These are phyloP conservation scores for Pempheris klunzingeri DNA, from an alignment of 2,797 vertebrate genomes.

Conservation along the genomic window DNA sequence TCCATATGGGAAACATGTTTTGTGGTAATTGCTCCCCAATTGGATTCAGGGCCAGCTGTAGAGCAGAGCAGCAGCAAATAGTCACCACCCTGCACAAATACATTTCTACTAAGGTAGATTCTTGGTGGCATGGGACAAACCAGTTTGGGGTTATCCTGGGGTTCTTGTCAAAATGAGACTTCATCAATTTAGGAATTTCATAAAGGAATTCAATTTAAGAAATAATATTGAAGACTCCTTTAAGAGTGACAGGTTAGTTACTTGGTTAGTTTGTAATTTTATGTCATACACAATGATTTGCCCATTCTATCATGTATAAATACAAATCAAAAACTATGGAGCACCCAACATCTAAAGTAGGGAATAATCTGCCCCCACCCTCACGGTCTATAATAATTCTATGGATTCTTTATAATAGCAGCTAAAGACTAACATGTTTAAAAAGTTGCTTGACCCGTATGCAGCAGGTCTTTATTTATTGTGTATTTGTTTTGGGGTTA, in stretches of 20 bases:
- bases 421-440: too few relatives aligned
- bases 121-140: not conserved
- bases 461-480: too few relatives aligned
- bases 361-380: too few relatives aligned
- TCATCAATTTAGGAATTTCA: not conserved
- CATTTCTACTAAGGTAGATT: not conserved
- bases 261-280: too few relatives aligned
- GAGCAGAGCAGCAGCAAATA: constrained; percentile 6
- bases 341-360: too few relatives aligned
- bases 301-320: not conserved
- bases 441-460: too few relatives aligned
- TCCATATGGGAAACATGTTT: not conserved
- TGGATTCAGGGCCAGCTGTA: constrained; percentile 11
- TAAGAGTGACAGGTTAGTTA: not conserved
- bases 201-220: too few relatives aligned
- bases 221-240: not conserved
- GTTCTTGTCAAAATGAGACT: not conserved
- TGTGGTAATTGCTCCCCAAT: not conserved
- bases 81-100: constrained; percentile 7
- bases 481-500: too few relatives aligned
- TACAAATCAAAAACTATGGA: not conserved
- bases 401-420: too few relatives aligned
- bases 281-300: not conserved
- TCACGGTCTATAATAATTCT: too few relatives aligned
- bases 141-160: too few relatives aligned